Conservation (phyloP, 2,113 vertebrate species). For the Lasiurus borealis region DNA sequence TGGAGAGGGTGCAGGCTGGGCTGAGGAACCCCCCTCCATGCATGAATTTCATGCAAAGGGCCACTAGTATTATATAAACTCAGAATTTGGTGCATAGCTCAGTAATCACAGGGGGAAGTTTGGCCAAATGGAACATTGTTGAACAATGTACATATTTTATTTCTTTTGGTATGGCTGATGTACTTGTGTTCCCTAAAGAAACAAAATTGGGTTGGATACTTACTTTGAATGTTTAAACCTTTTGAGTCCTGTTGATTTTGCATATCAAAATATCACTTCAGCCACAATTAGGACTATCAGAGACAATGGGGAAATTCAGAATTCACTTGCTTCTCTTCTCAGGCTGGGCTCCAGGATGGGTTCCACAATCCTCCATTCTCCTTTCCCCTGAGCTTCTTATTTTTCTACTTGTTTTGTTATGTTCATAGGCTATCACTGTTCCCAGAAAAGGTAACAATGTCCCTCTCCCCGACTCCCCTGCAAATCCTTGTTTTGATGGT, state of each 20-base stretch:
- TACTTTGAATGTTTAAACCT: conserved; percentile 24
- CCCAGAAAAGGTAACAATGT: not conserved
- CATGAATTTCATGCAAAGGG: too few species aligned
- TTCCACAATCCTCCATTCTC: not conserved
- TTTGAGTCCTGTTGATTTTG: not conserved
- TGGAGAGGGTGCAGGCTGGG: too few species aligned
- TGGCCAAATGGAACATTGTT: not conserved
- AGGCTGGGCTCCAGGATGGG: not conserved
- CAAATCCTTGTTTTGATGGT: not conserved
- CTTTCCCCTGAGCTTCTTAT: not conserved
- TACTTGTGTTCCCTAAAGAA: not conserved
- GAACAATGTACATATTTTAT: not conserved
- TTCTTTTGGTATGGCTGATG: not conserved
- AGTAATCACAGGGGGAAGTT: not conserved
- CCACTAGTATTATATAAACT: too few species aligned
- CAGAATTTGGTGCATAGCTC: not conserved
- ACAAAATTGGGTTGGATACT: not conserved
- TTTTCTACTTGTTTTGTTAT: not conserved
- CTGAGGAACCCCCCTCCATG: too few species aligned
- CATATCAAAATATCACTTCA: not conserved
- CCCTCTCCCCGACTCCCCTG: not conserved
- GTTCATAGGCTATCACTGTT: not conserved
- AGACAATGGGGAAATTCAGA: not conserved
- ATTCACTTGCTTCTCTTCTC: not conserved
- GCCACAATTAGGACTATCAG: not conserved